Evolutionary conservation across 64 coral and sea anemone species (phyloP), one percentile per base, ranked within the genome.

Genomic region (Cladopsammia gracilis): DNA sequence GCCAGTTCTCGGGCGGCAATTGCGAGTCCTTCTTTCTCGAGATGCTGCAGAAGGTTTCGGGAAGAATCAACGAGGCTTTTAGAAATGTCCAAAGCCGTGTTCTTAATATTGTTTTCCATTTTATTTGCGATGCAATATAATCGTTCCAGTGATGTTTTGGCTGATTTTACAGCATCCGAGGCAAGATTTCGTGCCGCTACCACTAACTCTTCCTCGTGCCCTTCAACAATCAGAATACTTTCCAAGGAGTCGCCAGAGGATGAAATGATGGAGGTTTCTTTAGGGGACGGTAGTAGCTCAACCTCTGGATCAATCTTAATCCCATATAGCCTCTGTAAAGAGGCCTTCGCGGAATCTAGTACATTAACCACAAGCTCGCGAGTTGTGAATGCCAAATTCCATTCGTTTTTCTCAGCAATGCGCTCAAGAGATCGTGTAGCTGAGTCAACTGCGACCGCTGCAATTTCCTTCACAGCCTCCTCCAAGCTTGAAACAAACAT

Each of bases 141-240:
- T 16, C 88, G 87, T 43, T 94, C 88, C 20, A 91, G 49, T 50
- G 96, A 94, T 0, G 71, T n/a, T 44, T 74, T 61, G 48, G 92
- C 92, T 9, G 92, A 94, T 43, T 91, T 71, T 53, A 94, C 44
- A 69, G 92, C 92, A 62, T 84, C 73, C 64, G 79, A 64, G 3
- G 96, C 96, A 48, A 98, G 83, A 52, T 26, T 73, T 59, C 72
- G 86, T 7, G 96, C 96, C n/a, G 83, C 67, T 3, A 59, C 52
- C 18, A 72, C 79, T 25, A 94, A 77, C 34, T 86, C 34, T 62
- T 88, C 76, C 20, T 93, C 76, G 68, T 76, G 58, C 15, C 45
- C 80, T 15, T 67, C 18, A 1, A 50, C 20, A 84, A 6, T 49
- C 46, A 11, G 20, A 75, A 7, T 43, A 45, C 7, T 62, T 64